Conservation (phyloP, 2,797 vertebrate genomes). For the Coregonus ussuriensis region DNA sequence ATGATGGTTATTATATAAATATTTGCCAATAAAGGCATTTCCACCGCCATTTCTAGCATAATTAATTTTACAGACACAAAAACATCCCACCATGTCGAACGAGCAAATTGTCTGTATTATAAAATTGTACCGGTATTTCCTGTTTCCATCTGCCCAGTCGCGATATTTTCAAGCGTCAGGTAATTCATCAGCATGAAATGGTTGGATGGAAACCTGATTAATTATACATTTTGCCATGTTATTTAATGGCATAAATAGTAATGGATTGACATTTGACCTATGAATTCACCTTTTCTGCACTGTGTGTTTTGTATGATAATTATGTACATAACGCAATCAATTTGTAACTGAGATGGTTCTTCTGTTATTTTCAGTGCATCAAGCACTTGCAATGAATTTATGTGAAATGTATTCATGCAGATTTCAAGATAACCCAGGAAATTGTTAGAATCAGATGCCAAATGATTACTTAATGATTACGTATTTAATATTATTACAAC, state of each 20-base stretch:
- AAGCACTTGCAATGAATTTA: conserved; percentile 3
- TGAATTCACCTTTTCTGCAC: conserved; percentile 20
- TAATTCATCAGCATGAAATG: too few species aligned
- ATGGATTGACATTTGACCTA: conserved; percentile 19
- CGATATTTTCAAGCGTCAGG: too few species aligned
- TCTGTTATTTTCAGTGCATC: conserved; percentile 39
- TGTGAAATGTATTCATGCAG: conserved; percentile 5
- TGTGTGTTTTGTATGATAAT: conserved; percentile 53
- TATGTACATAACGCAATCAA: conserved; percentile 56
- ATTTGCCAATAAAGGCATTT: too few species aligned
- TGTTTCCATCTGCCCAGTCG: too few species aligned
- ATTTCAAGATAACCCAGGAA: not conserved
- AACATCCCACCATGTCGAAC: not conserved
- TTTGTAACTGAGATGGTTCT: conserved; percentile 9
- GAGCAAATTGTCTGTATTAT: too few species aligned
- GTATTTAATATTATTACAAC: not conserved
- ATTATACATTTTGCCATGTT: not conserved
- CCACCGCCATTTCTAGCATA: not conserved
- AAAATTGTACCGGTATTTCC: too few species aligned
- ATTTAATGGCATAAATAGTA: conserved; percentile 8
- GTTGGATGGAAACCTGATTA: too few species aligned
- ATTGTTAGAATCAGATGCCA: not conserved
- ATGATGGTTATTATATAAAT: too few species aligned
- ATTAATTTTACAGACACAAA: conserved; percentile 9
- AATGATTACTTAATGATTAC: not conserved